Evolutionary conservation across 2,797 vertebrate species (phyloP).

Genomic region (Rousettus madagascariensis): DNA sequence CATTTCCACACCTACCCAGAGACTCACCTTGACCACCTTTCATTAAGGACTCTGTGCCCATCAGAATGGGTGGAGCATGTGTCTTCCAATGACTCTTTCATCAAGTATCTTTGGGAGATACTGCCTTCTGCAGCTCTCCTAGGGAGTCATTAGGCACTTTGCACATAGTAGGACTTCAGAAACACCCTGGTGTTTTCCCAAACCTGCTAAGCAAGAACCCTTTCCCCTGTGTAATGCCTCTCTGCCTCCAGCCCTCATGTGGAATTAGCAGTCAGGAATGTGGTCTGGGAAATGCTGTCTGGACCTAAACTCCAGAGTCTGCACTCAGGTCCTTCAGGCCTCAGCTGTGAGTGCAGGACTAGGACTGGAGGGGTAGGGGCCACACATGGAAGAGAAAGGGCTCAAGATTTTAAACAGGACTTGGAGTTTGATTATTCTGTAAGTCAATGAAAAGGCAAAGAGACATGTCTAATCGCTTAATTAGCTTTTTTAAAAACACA

Average conservation of each 20-base stretch:
- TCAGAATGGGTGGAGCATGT: background rate
- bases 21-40: background rate
- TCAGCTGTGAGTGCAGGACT: background rate
- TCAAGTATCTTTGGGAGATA: background rate
- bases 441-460: background rate
- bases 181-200: too few relatives aligned
- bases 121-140: background rate
- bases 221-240: background rate
- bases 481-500: background rate
- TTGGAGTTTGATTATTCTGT: background rate
- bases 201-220: background rate
- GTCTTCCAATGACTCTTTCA: background rate
- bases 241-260: too few relatives aligned
- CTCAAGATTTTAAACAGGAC: background rate
- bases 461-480: background rate
- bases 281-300: background rate
- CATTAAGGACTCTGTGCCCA: background rate
- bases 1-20: background rate
- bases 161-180: background rate
- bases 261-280: fast-evolving
- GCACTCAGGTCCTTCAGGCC: background rate
- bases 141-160: fast-evolving
- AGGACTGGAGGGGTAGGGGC: background rate
- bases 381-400: background rate
- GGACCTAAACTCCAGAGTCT: background rate